Evolutionary conservation across 2,888 invertebrate species (phyloP).

Genomic region (Stenchaetothrips biformis): DNA sequence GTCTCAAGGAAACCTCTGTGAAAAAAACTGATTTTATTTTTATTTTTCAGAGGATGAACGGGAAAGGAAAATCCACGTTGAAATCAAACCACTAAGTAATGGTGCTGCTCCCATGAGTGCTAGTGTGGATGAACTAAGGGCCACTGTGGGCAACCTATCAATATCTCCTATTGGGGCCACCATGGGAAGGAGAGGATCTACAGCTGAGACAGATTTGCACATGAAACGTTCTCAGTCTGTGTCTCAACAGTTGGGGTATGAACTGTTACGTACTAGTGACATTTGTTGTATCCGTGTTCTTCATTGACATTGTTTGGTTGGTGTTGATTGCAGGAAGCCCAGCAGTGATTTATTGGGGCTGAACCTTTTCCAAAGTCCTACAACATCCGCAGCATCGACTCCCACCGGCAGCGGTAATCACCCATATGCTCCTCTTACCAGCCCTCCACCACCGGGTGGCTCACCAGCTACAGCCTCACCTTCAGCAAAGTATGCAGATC

Average conservation of each 20-base stretch:
- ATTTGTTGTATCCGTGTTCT: not conserved
- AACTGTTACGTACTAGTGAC: not conserved
- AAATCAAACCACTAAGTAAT: constrained; percentile 90
- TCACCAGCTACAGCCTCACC: constrained; percentile 32
- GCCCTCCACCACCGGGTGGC: constrained; percentile 47
- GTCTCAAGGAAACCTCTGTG: not conserved
- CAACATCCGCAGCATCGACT: constrained; percentile 74
- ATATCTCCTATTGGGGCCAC: constrained; percentile 68
- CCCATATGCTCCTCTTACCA: constrained; percentile 66
- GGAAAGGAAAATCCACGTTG: constrained; percentile 85
- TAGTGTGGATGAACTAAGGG: constrained; percentile 90
- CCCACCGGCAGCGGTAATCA: constrained; percentile 69
- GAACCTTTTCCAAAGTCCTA: constrained; percentile 73
- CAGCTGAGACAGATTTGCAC: constrained; percentile 58
- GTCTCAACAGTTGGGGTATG: constrained; percentile 61
- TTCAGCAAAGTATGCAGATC: constrained; percentile 52
- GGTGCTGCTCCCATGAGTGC: constrained; percentile 86
- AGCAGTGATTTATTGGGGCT: constrained; percentile 75
- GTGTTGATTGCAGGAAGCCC: constrained; percentile 47
- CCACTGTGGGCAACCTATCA: constrained; percentile 86
- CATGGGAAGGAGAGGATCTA: constrained; percentile 61
- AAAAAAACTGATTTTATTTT: constrained; percentile 28
- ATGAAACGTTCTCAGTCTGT: constrained; percentile 70
- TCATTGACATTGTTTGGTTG: not conserved
- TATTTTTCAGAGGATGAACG: constrained; percentile 64